These are phyloP conservation scores for Erebia epiphron DNA, from an alignment of 2,888 invertebrate genomes.

Conservation along the genomic window DNA sequence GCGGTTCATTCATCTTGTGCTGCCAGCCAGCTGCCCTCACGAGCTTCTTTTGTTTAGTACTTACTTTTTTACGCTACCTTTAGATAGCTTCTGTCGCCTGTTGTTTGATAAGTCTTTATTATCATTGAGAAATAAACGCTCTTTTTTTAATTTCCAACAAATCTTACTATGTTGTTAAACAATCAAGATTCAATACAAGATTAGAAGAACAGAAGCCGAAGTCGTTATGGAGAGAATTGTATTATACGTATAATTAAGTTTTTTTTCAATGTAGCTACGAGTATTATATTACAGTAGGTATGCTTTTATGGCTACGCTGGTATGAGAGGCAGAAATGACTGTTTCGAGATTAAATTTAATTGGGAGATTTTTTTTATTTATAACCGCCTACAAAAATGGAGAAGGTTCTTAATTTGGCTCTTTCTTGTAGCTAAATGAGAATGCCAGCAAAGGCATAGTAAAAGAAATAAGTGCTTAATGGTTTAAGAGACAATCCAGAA, in stretches of 20 bases:
- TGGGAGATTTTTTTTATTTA: neutral
- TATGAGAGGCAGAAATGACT: neutral
- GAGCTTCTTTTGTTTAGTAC: no score
- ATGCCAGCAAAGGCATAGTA: no score
- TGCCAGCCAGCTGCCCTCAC: no score
- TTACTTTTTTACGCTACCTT: no score
- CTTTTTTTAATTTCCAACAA: neutral
- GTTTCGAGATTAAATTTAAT: neutral
- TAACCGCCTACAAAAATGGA: no score
- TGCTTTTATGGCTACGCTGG: neutral
- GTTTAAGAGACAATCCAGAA: no score
- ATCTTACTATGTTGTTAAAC: neutral
- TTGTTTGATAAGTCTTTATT: no score
- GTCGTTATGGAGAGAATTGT: constrained; percentile 1
- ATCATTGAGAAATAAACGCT: neutral
- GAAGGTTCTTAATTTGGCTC: no score
- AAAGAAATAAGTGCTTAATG: no score
- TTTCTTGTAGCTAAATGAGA: no score
- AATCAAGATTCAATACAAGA: constrained; percentile 19
- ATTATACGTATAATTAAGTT: neutral
- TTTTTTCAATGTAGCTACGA: neutral
- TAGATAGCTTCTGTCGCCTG: no score
- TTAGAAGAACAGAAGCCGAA: constrained; percentile 20
- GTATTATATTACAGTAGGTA: neutral
- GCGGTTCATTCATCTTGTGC: no score